Base-by-base conservation (phyloP, 1,140 invertebrate genomes). In the Aphidius gifuensis region DNA sequence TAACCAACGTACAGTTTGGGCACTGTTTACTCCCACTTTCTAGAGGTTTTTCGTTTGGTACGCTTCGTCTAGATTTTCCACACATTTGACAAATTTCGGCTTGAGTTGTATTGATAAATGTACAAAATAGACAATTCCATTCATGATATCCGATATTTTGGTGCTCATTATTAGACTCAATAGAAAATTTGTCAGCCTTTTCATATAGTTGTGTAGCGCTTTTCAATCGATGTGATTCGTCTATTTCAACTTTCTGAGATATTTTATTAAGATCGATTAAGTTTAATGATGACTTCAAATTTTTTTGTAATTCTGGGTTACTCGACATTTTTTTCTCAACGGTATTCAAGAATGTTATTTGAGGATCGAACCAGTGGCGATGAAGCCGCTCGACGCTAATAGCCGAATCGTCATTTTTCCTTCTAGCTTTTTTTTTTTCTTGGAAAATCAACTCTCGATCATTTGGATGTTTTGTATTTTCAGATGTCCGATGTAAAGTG, bases 1-100 rank as follows among this genome's bases (percentile, higher is more conserved):
- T 92, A n/a, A 92, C 88, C 9, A 91, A 76, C n/a, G 90, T 93
- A 74, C 91, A 93, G 42, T 85, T 80, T 2, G 86, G 86, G 71
- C 91, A 93, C 71, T 92, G 86, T 43, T 87, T 83, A 0, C 90
- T 90, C 0, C 90, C 90, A 42, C 89, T 88, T 5, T 85, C 85
- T 38, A 91, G 80, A 3, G 88, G 88, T 62, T 84, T 81, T 11
- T 83, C 82, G 69, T 88, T 86, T 5, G 86, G 83, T 0, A 86
- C 86, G 23, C 75, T 75, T 21, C 74, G 72, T 58, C 83, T 83
- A 71, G 85, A 85, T 67, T 91, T 91, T 5, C 86, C 85, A 69
- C 91, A 93, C 84, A 92, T 92, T 63, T 91, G 88, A 74, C 91
- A 93, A 40, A 89, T 88, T 5, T 85, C 81, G 47, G 74, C 74